Evolutionary conservation across 2,888 invertebrate species (phyloP), one percentile per base, ranked within the genome.

Genomic region (Tachina fera): DNA sequence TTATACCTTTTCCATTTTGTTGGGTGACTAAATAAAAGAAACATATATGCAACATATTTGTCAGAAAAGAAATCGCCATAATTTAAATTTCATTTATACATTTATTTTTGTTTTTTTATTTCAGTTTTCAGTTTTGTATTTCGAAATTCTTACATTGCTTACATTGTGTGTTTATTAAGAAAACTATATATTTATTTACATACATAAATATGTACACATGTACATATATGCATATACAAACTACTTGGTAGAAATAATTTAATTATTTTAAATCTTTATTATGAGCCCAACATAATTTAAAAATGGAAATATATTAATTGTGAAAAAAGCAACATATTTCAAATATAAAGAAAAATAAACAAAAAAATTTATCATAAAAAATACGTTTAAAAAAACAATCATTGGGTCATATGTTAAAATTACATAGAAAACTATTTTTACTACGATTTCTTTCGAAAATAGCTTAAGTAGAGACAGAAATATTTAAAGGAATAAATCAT

Each of bases 1-100:
- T 31, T 31, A 31, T 31, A 31, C 31, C 4, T 31, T 4, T 31
- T 31, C 4, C 31, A 31, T 31, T 31, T 31, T 31, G 31, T 31
- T 31, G 5, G 31, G 6, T 31, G 6, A 31, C 31, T 5, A 31
- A 31, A 49, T 9, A 67, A 9, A 39, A 56, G 4, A n/a, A n/a
- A n/a, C n/a, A n/a, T n/a, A n/a, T n/a, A n/a, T n/a, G n/a, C n/a
- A n/a, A n/a, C n/a, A n/a, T n/a, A n/a, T n/a, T n/a, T n/a, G n/a
- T n/a, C n/a, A n/a, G n/a, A n/a, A n/a, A n/a, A n/a, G n/a, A n/a
- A n/a, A n/a, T n/a, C n/a, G n/a, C n/a, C n/a, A n/a, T 58, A 11
- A 58, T 53, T 82, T 60, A 74, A 76, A 77, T 77, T 83, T 65
- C 65, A 58, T 83, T 83, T 83, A 79, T 79, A 84, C 75, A 84